Conservation (phyloP, 2,888 invertebrate species). For the Leptinotarsa tumamoca region DNA sequence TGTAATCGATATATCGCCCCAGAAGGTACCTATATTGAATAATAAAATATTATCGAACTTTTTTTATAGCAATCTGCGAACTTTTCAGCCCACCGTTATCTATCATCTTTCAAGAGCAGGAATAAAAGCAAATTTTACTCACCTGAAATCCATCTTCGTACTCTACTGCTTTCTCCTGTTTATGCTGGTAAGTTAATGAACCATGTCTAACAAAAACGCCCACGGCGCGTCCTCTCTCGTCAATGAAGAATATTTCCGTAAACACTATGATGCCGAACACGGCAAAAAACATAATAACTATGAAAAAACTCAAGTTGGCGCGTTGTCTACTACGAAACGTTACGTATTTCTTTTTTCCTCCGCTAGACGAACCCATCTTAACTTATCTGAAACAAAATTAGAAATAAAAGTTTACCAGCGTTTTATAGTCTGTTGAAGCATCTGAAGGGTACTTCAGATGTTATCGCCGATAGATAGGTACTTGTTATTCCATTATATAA, state of each 20-base stretch:
- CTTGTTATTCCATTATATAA: no score
- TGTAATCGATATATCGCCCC: no score
- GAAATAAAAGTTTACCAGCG: neutral
- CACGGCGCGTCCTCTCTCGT: constrained; percentile 72
- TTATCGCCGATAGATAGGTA: neutral
- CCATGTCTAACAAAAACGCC: constrained; percentile 70
- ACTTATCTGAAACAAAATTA: constrained; percentile 30
- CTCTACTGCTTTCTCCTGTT: constrained; percentile 73
- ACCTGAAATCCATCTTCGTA: constrained; percentile 77
- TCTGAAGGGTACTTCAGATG: neutral
- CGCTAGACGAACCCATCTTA: constrained; percentile 61
- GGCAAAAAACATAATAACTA: constrained; percentile 90
- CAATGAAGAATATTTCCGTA: constrained; percentile 83
- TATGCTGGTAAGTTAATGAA: constrained; percentile 68
- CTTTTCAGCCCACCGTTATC: no score
- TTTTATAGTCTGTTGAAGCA: no score
- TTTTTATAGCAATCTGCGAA: no score
- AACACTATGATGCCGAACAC: constrained; percentile 89
- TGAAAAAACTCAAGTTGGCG: constrained; percentile 89
- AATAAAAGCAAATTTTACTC: constrained; percentile 29
- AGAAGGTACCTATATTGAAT: no score
- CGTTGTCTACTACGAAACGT: constrained; percentile 76
- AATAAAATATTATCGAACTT: no score
- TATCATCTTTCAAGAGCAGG: no score
- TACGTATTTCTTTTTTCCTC: constrained; percentile 59